Evolutionary conservation across 1,140 invertebrate species (phyloP).

Genomic region (Nomia melanderi): DNA sequence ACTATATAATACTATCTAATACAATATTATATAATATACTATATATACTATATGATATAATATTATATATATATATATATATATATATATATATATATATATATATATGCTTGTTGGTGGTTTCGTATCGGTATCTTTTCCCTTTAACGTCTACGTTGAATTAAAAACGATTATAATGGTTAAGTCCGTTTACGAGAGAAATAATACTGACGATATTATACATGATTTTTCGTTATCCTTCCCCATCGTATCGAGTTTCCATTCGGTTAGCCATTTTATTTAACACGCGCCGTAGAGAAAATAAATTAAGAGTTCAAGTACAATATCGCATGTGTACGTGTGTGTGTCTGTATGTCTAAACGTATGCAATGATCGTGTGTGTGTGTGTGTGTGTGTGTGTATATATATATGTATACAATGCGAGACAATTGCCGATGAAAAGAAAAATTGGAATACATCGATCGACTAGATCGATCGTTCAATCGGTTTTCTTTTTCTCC

Average conservation of each 20-base stretch:
- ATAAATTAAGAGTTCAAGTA: constrained; percentile 63
- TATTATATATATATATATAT: no score
- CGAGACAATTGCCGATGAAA: background rate
- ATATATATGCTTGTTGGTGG: background rate
- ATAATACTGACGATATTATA: constrained; percentile 71
- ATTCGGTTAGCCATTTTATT: constrained; percentile 31
- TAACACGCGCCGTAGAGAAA: constrained; percentile 46
- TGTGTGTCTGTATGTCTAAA: background rate
- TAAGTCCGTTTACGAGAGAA: constrained; percentile 61
- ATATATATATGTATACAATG: no score
- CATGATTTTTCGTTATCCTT: constrained; percentile 51
- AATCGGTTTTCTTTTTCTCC: no score
- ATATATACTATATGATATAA: no score
- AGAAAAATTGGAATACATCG: constrained; percentile 26
- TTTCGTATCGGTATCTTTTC: constrained; percentile 52
- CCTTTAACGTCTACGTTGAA: constrained; percentile 60
- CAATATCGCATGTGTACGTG: constrained; percentile 41
- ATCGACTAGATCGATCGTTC: constrained; percentile 12
- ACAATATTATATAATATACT: no score
- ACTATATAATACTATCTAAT: no score
- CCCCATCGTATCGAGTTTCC: constrained; percentile 28
- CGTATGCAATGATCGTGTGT: background rate
- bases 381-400: no score
- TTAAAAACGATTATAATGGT: constrained; percentile 57
- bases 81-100: no score